phyloP scores from a whole-genome alignment of 2,113 vertebrate genomes.

The Dipodomys spectabilis region DNA sequence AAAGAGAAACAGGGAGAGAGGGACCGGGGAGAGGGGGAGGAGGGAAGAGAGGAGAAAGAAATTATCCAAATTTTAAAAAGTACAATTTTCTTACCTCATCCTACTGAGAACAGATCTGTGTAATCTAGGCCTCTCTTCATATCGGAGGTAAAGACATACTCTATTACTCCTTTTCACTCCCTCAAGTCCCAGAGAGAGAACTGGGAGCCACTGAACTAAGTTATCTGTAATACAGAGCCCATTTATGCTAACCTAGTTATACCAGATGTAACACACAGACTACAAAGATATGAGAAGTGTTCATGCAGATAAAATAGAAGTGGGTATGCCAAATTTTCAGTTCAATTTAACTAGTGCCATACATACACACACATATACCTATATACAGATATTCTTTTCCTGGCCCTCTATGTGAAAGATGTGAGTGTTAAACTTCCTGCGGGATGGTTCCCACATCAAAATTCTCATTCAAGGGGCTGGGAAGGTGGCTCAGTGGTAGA shows the following conservation, averaged over 20 bases:
- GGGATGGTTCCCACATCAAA: neutral
- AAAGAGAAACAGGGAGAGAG: too few species aligned
- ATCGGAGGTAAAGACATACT: neutral
- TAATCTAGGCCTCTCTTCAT: neutral
- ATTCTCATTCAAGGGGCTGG: slow-evolving; percentile 27
- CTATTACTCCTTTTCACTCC: neutral
- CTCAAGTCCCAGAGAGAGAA: neutral
- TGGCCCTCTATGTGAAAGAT: neutral
- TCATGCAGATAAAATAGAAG: neutral
- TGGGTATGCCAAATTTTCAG: neutral
- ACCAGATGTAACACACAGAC: slow-evolving; percentile 1
- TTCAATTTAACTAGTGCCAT: neutral
- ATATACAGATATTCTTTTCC: neutral
- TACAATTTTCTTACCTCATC: neutral
- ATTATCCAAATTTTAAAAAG: neutral
- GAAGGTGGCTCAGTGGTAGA: too few species aligned
- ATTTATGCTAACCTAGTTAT: neutral
- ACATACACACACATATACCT: neutral
- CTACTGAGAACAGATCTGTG: neutral
- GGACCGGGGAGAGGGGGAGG: too few species aligned
- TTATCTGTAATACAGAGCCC: neutral
- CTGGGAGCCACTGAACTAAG: neutral
- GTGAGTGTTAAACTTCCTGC: neutral
- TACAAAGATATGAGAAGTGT: neutral
- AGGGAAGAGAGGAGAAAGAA: neutral